Conservation (phyloP, 2,888 invertebrate species). For the Ischnus inquisitorius region DNA sequence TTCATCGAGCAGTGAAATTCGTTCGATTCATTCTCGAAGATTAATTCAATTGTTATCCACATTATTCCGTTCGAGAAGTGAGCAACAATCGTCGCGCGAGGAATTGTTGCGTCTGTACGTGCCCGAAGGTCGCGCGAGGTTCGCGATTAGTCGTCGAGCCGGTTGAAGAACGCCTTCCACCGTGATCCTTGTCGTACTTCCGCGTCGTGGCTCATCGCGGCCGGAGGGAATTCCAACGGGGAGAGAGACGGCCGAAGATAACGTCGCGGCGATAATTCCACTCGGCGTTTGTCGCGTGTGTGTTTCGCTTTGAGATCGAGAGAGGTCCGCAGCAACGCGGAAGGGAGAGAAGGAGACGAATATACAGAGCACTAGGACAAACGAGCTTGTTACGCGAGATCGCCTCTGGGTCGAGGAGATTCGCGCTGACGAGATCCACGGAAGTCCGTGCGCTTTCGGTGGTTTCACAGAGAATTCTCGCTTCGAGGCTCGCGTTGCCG, state of each 20-base stretch:
- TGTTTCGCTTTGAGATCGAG: slow-evolving; percentile 51
- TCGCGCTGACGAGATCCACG: slow-evolving; percentile 36
- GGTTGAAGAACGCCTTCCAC: slow-evolving; percentile 18
- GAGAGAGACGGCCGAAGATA: slow-evolving; percentile 13
- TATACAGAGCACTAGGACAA: slow-evolving; percentile 33
- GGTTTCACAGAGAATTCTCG: slow-evolving; percentile 20
- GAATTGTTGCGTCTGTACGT: slow-evolving; percentile 6
- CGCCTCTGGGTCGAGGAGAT: slow-evolving; percentile 53
- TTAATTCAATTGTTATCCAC: neutral
- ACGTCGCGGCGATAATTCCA: slow-evolving; percentile 23
- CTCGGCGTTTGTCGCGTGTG: slow-evolving; percentile 45
- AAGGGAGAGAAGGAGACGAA: neutral
- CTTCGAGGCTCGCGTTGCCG: slow-evolving; percentile 19
- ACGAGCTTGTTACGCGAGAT: slow-evolving; percentile 60
- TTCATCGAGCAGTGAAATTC: neutral
- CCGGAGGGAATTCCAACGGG: slow-evolving; percentile 19
- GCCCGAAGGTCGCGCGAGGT: neutral
- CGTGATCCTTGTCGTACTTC: slow-evolving; percentile 24
- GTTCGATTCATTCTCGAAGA: neutral
- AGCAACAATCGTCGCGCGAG: neutral
- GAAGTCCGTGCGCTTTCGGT: neutral
- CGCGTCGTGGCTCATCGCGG: slow-evolving; percentile 5
- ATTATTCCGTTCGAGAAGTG: neutral
- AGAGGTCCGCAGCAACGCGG: neutral
- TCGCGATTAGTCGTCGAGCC: slow-evolving; percentile 1